A percentile compares a stretch with the other conserved stretches of the same genome.
Conservation (phyloP, 2,888 invertebrate species). For the Acleris literana region DNA sequence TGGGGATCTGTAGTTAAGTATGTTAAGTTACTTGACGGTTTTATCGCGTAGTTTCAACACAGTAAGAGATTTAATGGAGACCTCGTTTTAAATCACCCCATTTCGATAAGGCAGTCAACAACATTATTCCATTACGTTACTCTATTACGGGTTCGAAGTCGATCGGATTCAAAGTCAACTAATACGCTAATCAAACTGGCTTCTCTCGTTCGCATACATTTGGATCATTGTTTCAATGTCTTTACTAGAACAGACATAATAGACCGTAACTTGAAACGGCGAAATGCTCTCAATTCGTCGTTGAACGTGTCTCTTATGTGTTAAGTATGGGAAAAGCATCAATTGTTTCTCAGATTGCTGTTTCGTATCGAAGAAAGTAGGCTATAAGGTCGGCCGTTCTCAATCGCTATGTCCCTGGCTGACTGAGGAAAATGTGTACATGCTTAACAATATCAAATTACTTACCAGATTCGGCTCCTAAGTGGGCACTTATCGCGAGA, state of each 20-base stretch:
- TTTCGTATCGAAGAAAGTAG: conserved; percentile 56
- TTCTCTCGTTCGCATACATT: conserved; percentile 52
- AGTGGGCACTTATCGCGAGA: conserved; percentile 37
- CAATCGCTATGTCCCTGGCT: conserved; percentile 46
- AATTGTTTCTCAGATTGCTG: conserved; percentile 57
- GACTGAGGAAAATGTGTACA: conserved; percentile 48
- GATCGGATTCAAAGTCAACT: conserved; percentile 24
- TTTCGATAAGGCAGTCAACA: conserved; percentile 15
- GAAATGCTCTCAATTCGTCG: conserved; percentile 38
- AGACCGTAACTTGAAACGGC: conserved; percentile 39
- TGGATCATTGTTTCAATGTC: conserved; percentile 47
- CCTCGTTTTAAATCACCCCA: conserved; percentile 9
- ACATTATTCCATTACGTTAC: neutral
- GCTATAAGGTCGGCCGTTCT: conserved; percentile 57
- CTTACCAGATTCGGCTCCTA: conserved; percentile 39
- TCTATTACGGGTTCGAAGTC: neutral
- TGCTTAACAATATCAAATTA: conserved; percentile 50
- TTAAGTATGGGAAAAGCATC: conserved; percentile 42
- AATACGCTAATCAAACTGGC: conserved; percentile 45
- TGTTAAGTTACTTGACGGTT: neutral
- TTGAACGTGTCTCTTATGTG: conserved; percentile 32
- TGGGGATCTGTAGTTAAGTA: neutral
- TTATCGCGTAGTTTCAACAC: neutral
- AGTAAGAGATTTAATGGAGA: conserved; percentile 4
- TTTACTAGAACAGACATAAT: conserved; percentile 36